Base-by-base conservation (phyloP, 2,888 invertebrate species). In the Ennomos quercinarius region DNA sequence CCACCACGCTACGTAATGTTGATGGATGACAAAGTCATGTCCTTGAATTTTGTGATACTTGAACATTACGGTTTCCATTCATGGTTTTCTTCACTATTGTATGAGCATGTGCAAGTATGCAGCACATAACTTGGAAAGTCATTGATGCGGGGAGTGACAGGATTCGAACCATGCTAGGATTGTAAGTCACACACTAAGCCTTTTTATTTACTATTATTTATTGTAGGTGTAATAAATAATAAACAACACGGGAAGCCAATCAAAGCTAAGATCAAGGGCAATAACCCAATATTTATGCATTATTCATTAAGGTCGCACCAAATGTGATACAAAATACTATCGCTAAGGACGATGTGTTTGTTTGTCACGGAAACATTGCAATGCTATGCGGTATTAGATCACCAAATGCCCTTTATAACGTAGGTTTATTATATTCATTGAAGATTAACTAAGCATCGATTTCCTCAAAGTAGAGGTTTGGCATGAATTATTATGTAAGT, bases 361-460 rank as follows among this genome's bases (percentile, higher is more conserved):
- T 46, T 53, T 46, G n/a, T 46, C 35, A 52, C 52, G 52, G 52
- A 52, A 52, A 43, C 12, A 51, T 37, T 51, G 42, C 51, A 51
- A 51, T 9, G 12, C 27, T 27, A 6, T 27, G 2, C 27, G 27
- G 27, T 27, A 44, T 52, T 53, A 46, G 17, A 46, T 53, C 53
- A 53, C 12, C 17, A 5, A 17, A 10, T 5, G 53, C 53, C 40
- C 53, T 53, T 46, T n/a, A 35, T 44, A 10, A 11, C 13, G 13
- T 36, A 46, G 12, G n/a, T 17, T 17, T 27, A 27, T 27, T 27
- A 27, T 6, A 6, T 27, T 27, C 27, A 27, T 27, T 27, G 5
- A 27, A 4, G 27, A 27, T 27, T 27, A 27, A 2, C 27, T 27
- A 27, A 27, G 12, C 40, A 35, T 53, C n/a, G 40, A 53, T 53